These are phyloP conservation scores for Grantiella picta DNA, from an alignment of 2,113 vertebrate species.

Conservation along the genomic window DNA sequence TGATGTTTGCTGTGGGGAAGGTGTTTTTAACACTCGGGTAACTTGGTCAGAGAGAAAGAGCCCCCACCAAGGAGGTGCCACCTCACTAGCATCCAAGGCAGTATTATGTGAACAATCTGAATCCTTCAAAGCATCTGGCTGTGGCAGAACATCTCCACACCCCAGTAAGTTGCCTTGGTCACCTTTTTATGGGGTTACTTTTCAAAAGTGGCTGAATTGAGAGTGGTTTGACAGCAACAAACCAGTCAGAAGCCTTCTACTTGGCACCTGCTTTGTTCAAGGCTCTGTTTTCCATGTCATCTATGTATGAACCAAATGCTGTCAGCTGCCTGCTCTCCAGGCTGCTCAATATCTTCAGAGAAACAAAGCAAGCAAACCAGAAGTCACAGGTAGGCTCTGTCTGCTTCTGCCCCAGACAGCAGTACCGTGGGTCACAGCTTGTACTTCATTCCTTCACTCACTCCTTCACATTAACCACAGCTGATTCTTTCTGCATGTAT, in stretches of 20 bases:
- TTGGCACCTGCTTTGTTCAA: background rate
- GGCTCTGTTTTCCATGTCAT: background rate
- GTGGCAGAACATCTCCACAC: background rate
- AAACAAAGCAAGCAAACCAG: background rate
- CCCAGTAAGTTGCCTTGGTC: background rate
- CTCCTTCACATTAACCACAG: background rate
- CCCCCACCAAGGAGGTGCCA: background rate
- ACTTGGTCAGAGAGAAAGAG: background rate
- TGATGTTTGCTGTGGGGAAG: background rate
- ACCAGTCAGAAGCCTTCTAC: background rate
- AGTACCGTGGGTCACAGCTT: accelerated
- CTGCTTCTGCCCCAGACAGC: background rate
- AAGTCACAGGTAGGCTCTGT: background rate
- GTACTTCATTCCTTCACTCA: background rate
- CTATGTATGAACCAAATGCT: background rate
- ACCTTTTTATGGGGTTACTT: background rate
- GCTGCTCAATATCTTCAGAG: background rate
- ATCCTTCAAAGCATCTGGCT: background rate
- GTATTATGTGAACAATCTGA: background rate
- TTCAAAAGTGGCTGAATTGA: background rate
- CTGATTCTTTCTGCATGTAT: background rate
- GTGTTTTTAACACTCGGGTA: background rate
- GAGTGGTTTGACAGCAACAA: background rate
- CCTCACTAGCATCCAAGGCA: background rate
- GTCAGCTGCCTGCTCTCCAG: background rate